Percentiles rank a stretch among this genome's conserved stretches.
Conservation (phyloP, 2,888 invertebrate genomes). For the Adela reaumurella region DNA sequence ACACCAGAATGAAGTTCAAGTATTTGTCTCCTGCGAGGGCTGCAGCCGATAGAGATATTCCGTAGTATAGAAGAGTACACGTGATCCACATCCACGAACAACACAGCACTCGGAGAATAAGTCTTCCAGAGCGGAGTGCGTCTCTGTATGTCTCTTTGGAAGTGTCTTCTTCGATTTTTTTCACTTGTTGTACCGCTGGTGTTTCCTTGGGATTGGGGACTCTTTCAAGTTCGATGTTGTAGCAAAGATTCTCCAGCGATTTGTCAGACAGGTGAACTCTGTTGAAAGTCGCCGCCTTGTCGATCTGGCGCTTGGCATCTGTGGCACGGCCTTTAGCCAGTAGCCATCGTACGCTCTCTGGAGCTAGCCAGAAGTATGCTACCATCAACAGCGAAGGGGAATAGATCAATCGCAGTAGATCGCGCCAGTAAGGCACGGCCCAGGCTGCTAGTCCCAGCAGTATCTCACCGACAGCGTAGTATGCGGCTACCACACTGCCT, state of each 20-base stretch:
- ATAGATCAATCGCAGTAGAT: conserved; percentile 61
- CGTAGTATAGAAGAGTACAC: conserved; percentile 65
- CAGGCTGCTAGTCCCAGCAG: conserved; percentile 58
- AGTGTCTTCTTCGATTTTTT: not conserved
- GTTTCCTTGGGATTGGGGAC: conserved; percentile 1
- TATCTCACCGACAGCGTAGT: conserved; percentile 62
- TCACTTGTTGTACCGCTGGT: not conserved
- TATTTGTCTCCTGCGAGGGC: conserved; percentile 62
- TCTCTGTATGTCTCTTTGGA: conserved; percentile 11
- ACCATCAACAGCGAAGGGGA: conserved; percentile 64
- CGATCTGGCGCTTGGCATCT: conserved; percentile 55
- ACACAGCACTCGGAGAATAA: conserved; percentile 42
- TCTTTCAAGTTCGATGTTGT: conserved; percentile 16
- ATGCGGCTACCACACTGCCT: conserved; percentile 57
- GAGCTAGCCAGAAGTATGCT: conserved; percentile 63
- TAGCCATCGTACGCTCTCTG: conserved; percentile 76
- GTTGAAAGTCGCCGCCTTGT: conserved; percentile 62
- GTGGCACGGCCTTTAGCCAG: conserved; percentile 56
- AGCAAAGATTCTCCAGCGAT: conserved; percentile 19
- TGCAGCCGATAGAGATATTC: conserved; percentile 63
- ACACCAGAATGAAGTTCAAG: conserved; percentile 59
- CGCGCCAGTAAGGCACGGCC: conserved; percentile 64
- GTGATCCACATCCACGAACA: conserved; percentile 66
- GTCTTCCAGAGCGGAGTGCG: conserved; percentile 30
- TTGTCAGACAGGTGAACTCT: conserved; percentile 44